phyloP scores from a whole-genome alignment of 1,140 invertebrate genomes.

The Portunus trituberculatus region DNA sequence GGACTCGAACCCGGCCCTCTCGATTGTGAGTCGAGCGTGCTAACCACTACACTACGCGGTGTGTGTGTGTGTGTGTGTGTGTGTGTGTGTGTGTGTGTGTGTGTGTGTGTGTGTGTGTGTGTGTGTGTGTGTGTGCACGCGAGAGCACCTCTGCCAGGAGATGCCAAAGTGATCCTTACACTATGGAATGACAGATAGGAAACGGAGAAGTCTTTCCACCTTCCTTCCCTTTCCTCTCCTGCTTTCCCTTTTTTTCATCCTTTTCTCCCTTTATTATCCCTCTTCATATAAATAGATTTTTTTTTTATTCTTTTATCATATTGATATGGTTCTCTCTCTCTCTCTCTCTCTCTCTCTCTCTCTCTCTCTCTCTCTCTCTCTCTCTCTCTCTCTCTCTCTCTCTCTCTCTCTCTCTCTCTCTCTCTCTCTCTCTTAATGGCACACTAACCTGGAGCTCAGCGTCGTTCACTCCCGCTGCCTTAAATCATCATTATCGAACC shows the following conservation, averaged over 20 bases:
- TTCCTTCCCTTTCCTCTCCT: background rate
- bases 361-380: slow-evolving; percentile 29
- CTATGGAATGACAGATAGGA: no score
- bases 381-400: slow-evolving; percentile 35
- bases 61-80: background rate
- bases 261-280: background rate
- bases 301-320: background rate
- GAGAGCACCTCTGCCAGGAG: no score
- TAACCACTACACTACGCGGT: no score
- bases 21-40: no score
- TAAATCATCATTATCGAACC: no score
- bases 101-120: no score
- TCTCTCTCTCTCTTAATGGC: background rate
- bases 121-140: no score
- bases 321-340: slow-evolving; percentile 39
- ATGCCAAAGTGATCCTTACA: no score
- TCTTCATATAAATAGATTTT: background rate
- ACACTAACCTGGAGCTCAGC: background rate
- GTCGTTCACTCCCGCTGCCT: no score
- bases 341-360: slow-evolving; percentile 45
- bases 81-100: no score
- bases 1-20: no score
- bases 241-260: background rate
- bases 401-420: slow-evolving; percentile 29
- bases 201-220: no score